Percentiles rank a stretch among this genome's conserved stretches.
Conservation (phyloP, 2,797 vertebrate species). For the Danio aesculapii region DNA sequence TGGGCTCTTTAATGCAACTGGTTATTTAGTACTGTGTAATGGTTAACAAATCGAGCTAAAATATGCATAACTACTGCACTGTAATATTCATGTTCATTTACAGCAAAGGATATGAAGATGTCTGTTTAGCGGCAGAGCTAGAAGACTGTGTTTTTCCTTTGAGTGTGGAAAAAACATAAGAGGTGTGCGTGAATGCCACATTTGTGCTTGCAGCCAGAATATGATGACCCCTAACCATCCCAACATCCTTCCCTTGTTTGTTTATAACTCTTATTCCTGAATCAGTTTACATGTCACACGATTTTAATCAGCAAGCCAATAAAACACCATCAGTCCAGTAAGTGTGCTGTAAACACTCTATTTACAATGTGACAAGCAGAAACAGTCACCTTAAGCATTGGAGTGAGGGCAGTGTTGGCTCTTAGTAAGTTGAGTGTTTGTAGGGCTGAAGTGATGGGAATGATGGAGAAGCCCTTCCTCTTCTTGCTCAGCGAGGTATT, state of each 20-base stretch:
- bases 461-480: conserved; percentile 81
- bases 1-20: no score
- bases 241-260: conserved; percentile 81
- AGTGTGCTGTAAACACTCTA: conserved; percentile 63
- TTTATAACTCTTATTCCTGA: conserved; percentile 68
- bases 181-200: conserved; percentile 17
- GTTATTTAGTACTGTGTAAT: background rate
- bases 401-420: conserved; percentile 52
- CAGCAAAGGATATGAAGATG: background rate
- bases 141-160: background rate
- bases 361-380: conserved; percentile 54
- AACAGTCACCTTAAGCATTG: conserved; percentile 57
- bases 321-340: conserved; percentile 30
- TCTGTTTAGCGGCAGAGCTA: background rate
- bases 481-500: conserved; percentile 68
- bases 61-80: background rate
- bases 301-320: conserved; percentile 40
- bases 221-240: conserved; percentile 60
- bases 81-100: background rate
- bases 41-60: background rate
- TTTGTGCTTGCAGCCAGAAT: conserved; percentile 49
- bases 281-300: conserved; percentile 62
- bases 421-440: conserved; percentile 72
- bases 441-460: conserved; percentile 67
- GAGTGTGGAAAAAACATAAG: conserved; percentile 47